Evolutionary conservation across 2,113 vertebrate species (phyloP), one percentile per base, ranked within the genome.

Genomic region (Serinus canaria): DNA sequence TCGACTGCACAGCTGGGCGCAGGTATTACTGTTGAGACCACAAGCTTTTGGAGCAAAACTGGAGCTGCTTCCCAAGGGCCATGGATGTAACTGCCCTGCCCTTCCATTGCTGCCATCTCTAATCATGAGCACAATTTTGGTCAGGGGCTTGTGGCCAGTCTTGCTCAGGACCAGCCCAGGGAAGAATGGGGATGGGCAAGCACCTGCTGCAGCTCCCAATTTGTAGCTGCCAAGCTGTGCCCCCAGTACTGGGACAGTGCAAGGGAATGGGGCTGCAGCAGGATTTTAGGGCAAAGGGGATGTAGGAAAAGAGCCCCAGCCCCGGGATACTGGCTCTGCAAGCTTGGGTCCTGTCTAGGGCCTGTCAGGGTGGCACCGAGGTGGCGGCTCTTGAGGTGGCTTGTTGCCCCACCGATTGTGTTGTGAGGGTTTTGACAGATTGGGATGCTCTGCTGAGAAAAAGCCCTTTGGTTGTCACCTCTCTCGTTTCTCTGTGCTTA

Each of bases 351-450:
- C 60, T 0, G 1, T 8, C 20, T 5, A 0, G 13, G 25, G 8
- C 46, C 21, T 53, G n/a, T 59, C 19, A 7, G 39, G n/a, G 21
- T 1, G 14, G 20, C 73, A 89, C 50, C 0, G 0, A 70, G 33
- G 43, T 39, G 63, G 69, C 0, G 0, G 27, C 35, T 89, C 30
- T 79, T 0, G 1, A 56, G 56, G n/a, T 0, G 1, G 20, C 11
- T 79, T 64, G 37, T 21, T 84, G 49, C 25, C 44, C 23, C 3
- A 2, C 21, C 44, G 53, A 53, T 25, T 0, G 0, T 20, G 8
- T 31, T 22, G 0, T 1, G 1, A 82, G 60, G 13, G 28, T 64
- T 89, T 81, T n/a, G 74, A 62, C 37, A 53, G 59, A n/a, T 31
- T 31, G 76, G 83, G 76, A 91, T 92, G 72, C n/a, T 94, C 67